Percentiles rank a stretch among this genome's conserved stretches.
phyloP scores from a whole-genome alignment of 2,888 invertebrate species.

The Thumatha senex region DNA sequence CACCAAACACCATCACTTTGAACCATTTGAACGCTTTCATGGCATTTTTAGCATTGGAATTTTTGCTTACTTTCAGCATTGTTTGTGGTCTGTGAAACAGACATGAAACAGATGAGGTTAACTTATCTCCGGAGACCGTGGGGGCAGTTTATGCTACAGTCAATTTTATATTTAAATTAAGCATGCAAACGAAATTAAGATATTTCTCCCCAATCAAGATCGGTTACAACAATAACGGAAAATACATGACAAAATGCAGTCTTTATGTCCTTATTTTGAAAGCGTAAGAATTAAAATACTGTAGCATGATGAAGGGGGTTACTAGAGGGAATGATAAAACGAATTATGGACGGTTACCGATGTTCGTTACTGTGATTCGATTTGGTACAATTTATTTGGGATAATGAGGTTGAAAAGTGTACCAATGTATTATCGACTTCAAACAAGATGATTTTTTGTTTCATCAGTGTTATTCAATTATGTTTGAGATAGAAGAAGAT shows the following conservation, averaged over 20 bases:
- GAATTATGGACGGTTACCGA: slow-evolving; percentile 52
- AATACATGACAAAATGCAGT: not conserved
- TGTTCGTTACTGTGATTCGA: slow-evolving; percentile 52
- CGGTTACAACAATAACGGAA: slow-evolving; percentile 8
- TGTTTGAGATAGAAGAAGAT: too few relatives aligned
- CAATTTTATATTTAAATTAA: not conserved
- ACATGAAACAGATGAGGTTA: too few relatives aligned
- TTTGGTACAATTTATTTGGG: slow-evolving; percentile 27
- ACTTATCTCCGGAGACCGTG: too few relatives aligned
- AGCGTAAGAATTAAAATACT: slow-evolving; percentile 1
- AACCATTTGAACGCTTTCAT: too few relatives aligned
- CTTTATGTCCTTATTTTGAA: not conserved
- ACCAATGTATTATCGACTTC: not conserved
- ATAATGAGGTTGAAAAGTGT: slow-evolving; percentile 19
- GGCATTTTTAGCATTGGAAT: too few relatives aligned
- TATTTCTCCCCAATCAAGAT: slow-evolving; percentile 40
- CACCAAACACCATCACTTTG: too few relatives aligned
- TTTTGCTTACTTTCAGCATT: too few relatives aligned
- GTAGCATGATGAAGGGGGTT: slow-evolving; percentile 16
- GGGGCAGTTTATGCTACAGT: too few relatives aligned
- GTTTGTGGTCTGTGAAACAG: too few relatives aligned
- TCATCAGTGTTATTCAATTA: too few relatives aligned
- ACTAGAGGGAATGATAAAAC: slow-evolving; percentile 60
- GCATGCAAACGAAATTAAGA: not conserved
- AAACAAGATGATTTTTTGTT: too few relatives aligned